These are phyloP conservation scores for Stenurella melanura DNA, from an alignment of 2,888 invertebrate genomes.

Conservation along the genomic window DNA sequence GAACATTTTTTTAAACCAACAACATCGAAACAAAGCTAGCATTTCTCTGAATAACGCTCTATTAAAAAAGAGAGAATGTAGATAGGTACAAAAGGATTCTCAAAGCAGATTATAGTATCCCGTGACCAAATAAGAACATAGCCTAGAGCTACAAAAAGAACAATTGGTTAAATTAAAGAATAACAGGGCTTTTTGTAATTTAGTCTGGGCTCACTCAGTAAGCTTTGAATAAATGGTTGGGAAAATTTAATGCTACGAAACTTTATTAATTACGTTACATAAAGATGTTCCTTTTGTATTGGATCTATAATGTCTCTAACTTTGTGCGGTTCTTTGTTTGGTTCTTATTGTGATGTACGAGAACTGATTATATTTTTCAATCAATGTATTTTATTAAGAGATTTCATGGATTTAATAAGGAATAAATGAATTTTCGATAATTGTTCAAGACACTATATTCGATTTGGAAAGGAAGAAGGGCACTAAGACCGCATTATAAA, in stretches of 20 bases:
- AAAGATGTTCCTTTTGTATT: slow-evolving; percentile 37
- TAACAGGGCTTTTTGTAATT: slow-evolving; percentile 58
- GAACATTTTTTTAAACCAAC: background rate
- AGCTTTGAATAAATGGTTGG: slow-evolving; percentile 57
- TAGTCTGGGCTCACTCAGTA: slow-evolving; percentile 51
- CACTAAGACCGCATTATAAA: no score
- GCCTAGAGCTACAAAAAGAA: slow-evolving; percentile 52
- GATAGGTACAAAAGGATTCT: background rate
- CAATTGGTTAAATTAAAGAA: slow-evolving; percentile 63
- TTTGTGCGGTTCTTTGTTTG: background rate
- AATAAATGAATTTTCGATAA: background rate
- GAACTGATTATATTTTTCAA: slow-evolving; percentile 5
- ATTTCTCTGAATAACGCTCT: background rate
- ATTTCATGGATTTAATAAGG: background rate
- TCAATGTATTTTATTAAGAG: slow-evolving; percentile 4
- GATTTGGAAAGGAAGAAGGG: no score
- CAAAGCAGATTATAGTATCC: slow-evolving; percentile 24
- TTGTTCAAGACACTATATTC: background rate
- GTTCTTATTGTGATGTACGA: slow-evolving; percentile 16
- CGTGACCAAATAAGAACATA: slow-evolving; percentile 17
- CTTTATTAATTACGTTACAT: slow-evolving; percentile 52
- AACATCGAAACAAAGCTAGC: background rate
- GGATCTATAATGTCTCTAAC: slow-evolving; percentile 15
- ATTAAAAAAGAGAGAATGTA: slow-evolving; percentile 8
- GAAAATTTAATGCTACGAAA: slow-evolving; percentile 42